Conservation (phyloP, 92 coral and sea anemone species). For the Metridium senile region DNA sequence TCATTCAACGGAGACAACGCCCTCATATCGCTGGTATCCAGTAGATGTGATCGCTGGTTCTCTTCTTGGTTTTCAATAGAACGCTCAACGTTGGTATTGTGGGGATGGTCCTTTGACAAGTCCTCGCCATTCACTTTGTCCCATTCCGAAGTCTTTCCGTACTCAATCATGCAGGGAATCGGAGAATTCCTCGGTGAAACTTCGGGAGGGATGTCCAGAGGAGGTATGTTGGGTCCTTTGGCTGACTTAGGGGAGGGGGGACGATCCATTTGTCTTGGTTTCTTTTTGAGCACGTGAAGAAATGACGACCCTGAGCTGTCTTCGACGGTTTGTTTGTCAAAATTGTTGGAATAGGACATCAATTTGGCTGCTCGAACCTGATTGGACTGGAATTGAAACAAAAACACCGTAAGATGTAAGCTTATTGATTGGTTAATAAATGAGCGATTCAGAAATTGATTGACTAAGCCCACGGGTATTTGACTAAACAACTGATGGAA, state of each 20-base stretch:
- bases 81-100: neutral
- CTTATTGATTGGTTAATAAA: too few relatives aligned
- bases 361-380: slow-evolving; percentile 11
- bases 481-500: too few relatives aligned
- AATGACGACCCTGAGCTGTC: slow-evolving; percentile 28
- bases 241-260: slow-evolving; percentile 34
- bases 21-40: slow-evolving; percentile 2
- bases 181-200: slow-evolving; percentile 15
- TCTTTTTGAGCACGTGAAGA: slow-evolving; percentile 37
- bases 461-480: neutral
- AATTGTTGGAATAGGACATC: slow-evolving; percentile 17
- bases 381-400: slow-evolving; percentile 19
- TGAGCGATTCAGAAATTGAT: neutral
- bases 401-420: neutral
- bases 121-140: neutral
- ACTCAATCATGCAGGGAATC: slow-evolving; percentile 22
- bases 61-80: neutral
- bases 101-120: neutral
- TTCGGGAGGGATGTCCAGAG: slow-evolving; percentile 21
- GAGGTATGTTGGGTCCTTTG: slow-evolving; percentile 15
- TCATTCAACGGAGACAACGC: neutral
- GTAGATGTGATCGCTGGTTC: neutral
- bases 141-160: slow-evolving; percentile 27
- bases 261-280: slow-evolving; percentile 14
- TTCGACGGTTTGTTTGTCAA: slow-evolving; percentile 34